Base-by-base conservation (phyloP, 2,888 invertebrate species). In the Eumerus sabulonum region DNA sequence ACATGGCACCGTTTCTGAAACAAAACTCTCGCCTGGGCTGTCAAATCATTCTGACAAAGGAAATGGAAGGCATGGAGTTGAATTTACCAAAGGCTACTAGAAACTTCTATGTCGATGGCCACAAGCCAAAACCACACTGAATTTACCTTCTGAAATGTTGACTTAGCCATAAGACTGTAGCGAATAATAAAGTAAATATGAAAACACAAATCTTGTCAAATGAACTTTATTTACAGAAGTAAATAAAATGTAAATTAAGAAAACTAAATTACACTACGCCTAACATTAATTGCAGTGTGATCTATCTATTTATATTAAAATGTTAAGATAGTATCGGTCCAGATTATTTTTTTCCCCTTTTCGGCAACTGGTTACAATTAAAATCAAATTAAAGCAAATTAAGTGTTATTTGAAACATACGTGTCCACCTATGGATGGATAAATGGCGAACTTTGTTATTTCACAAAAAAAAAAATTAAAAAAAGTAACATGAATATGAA, bases 61-160 rank as follows among this genome's bases (percentile, higher is more conserved):
- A 96, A 54, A 87, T 98, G 84, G 95, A 98, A 81, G 98, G 98
- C 0, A 91, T 98, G 70, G 93, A 93, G 87, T 86, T 98, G 27
- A 90, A 92, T 84, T 88, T 98, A 83, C 98, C 98, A 0, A 92
- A 93, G 87, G 96, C 96, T 51, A 98, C 98, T 1, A 92, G 97
- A 81, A 98, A 98, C 88, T 98, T 98, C 89, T 98, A 98, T 89
- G 99, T 99, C 1, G 99, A 99, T 87, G 99, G 98, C 13, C 98
- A 99, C 86, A 96, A 94, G 83, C 99, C 99, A 0, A 93, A 96
- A 83, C 96, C 98, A 1, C 99, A 99, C 90, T 99, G 90, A 76
- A 13, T 7, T 12, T 4, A 18, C 18, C n/a, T 47, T 16, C n/a
- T 35, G 17, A 11, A 60, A 53, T 5, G 4, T n/a, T 17, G 16